These are phyloP conservation scores for Leptopilina syphax DNA, from an alignment of 2,888 invertebrate species.

Conservation along the genomic window DNA sequence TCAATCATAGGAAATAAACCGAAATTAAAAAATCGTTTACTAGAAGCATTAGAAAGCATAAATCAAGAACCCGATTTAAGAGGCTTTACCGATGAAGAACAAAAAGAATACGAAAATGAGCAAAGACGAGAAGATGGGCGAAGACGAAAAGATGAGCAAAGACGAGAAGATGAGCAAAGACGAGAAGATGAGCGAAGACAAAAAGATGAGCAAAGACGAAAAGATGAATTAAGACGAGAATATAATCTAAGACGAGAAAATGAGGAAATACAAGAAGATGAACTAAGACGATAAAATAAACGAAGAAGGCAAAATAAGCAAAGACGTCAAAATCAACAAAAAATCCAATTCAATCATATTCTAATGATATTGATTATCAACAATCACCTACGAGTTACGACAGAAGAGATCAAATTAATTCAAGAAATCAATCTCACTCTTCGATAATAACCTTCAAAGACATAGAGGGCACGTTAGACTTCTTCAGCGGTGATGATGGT, in stretches of 20 bases:
- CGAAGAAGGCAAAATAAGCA: neutral
- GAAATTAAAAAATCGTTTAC: neutral
- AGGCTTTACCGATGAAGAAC: neutral
- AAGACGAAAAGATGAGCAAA: no score
- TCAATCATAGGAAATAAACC: neutral
- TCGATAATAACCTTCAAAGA: neutral
- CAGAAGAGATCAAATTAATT: neutral
- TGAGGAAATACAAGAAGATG: neutral
- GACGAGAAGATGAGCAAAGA: no score
- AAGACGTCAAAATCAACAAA: neutral
- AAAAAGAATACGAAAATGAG: neutral
- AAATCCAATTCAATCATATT: neutral
- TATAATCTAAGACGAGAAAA: neutral
- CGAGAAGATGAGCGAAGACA: no score
- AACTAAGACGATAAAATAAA: neutral
- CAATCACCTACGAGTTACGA: no score
- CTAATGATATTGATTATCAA: neutral
- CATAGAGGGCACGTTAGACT: conserved; percentile 45
- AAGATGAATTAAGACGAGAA: no score
- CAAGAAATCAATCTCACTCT: neutral
- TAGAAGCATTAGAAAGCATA: neutral
- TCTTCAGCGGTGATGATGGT: conserved; percentile 49
- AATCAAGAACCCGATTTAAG: neutral
- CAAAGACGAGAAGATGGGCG: no score
- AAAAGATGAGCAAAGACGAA: no score